Base-by-base conservation (phyloP, 2,797 vertebrate genomes). In the Macropodus opercularis region DNA sequence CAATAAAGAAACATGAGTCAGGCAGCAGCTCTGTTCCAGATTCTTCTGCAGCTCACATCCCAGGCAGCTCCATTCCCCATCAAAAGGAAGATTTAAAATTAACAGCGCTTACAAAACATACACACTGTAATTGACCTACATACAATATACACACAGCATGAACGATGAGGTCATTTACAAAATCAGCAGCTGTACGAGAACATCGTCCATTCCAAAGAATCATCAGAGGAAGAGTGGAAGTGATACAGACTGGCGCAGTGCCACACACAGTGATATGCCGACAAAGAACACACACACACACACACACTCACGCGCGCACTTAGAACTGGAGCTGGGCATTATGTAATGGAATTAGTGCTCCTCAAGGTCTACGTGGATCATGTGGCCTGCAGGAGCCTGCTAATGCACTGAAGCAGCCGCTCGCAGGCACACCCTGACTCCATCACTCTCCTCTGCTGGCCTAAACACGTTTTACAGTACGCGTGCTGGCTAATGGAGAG, bases 301-400 rank as follows among this genome's bases (percentile, higher is more conserved):
- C 55, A 53, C 61, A 22, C 24, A 34, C 63, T 39, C 39, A 50
- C 31, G 62, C 75, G 74, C 51, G 75, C 67, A 57, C 62, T 56
- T 22, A 36, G 35, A 72, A 50, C 67, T 70, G 49, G 46, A 67
- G 56, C 61, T 44, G 19, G 54, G 62, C 63, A 69, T 91, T 90
- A 87, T 79, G 79, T 88, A 90, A 90, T 84, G 66, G 77, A 85
- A 85, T 88, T 87, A 87, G 72, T 74, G 54, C 78, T 81, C 66
- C 79, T 87, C 71, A 82, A 82, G 82, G 78, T 88, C 79, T 80
- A 34, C 48, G 50, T 61, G 67, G 68, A 85, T 81, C 64, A 54
- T 72, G 73, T 85, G 70, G 70, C 75, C 68, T 71, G 54, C 72
- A 73, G 69, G 65, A 86, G 57, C 59, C 57, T 72, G 59, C 75